Conservation (phyloP, 2,113 vertebrate species). For the Suncus etruscus region DNA sequence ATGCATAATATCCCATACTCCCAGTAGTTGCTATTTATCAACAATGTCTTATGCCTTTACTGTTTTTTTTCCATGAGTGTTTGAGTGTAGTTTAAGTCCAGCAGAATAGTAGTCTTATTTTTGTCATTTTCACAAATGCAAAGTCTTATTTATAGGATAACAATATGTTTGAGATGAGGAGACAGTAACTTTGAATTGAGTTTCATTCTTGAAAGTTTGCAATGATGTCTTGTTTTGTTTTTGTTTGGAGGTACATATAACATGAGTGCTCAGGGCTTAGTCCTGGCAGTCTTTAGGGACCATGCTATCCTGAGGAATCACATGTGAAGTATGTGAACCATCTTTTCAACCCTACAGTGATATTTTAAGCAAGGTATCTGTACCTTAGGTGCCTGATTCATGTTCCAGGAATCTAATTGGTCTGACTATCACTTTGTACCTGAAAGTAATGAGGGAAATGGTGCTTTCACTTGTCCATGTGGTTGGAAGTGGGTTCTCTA, state of each 20-base stretch:
- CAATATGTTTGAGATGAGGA: conserved; percentile 64
- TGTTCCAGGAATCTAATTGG: not conserved
- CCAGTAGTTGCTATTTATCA: conserved; percentile 77
- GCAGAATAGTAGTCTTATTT: conserved; percentile 82
- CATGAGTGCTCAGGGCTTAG: too few species aligned
- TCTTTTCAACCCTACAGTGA: not conserved
- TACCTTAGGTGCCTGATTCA: not conserved
- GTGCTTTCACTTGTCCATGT: too few species aligned
- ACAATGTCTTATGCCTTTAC: conserved; percentile 43
- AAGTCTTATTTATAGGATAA: conserved; percentile 79
- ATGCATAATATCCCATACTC: conserved; percentile 66
- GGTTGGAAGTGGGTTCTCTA: not conserved
- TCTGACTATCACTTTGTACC: not conserved
- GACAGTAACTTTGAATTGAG: conserved; percentile 75
- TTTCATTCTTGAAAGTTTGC: conserved; percentile 74
- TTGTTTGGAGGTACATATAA: too few species aligned
- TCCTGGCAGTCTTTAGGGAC: too few species aligned
- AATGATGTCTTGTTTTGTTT: too few species aligned
- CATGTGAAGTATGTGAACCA: not conserved
- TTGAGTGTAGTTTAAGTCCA: conserved; percentile 80
- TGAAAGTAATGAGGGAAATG: not conserved
- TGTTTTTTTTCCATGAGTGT: conserved; percentile 74
- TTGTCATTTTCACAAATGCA: conserved; percentile 82
- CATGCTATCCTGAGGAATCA: too few species aligned
- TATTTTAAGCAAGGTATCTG: not conserved